These are phyloP conservation scores for Muntiacus muntjak DNA, from an alignment of 2,113 vertebrate genomes.

Conservation along the genomic window DNA sequence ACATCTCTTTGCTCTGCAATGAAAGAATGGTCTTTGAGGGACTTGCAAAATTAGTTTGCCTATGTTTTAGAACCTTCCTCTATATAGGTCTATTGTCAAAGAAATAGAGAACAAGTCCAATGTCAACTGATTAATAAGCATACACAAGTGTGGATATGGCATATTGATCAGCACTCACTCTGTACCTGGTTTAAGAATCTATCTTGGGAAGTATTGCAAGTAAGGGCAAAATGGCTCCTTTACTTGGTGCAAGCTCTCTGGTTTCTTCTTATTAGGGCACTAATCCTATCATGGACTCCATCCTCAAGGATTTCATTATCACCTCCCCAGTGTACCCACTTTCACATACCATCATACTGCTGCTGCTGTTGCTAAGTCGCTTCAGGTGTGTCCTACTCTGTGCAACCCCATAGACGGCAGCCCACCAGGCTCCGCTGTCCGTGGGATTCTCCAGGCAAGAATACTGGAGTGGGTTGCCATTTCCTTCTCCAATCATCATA, in stretches of 20 bases:
- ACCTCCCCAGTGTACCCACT: neutral
- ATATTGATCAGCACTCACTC: neutral
- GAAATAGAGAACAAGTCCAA: neutral
- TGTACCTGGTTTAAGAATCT: neutral
- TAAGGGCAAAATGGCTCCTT: neutral
- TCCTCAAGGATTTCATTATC: neutral
- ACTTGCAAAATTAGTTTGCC: neutral
- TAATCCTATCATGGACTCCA: neutral
- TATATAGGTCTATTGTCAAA: neutral
- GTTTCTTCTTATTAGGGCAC: neutral
- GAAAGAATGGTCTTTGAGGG: neutral
- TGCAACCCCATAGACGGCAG: fast-evolving
- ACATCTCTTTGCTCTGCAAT: neutral
- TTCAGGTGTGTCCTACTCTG: neutral
- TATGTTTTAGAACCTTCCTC: neutral
- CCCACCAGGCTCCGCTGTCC: neutral
- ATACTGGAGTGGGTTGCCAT: neutral
- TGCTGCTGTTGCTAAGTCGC: neutral
- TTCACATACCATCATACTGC: neutral
- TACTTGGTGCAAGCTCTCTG: neutral
- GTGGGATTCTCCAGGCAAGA: neutral
- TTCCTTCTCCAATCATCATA: neutral
- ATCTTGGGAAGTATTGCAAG: neutral
- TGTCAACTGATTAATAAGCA: neutral
- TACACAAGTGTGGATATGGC: neutral